phyloP scores from a whole-genome alignment of 2,888 invertebrate genomes.

The Rhopalosiphum nymphaeae region DNA sequence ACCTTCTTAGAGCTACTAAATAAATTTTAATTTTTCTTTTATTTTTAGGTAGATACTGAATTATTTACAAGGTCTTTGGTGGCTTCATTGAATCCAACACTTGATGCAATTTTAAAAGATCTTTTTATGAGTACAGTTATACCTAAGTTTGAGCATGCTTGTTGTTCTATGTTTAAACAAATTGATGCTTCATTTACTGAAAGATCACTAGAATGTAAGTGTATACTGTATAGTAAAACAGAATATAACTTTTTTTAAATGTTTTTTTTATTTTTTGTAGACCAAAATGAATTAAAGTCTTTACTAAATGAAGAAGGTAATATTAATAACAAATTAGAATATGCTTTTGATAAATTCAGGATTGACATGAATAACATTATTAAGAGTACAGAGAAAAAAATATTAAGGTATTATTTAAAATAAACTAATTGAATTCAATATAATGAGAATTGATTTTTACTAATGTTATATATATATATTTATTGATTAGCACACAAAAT shows the following conservation, averaged over 20 bases:
- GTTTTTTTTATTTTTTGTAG: neutral
- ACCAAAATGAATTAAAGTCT: constrained; percentile 55
- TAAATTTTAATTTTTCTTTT: neutral
- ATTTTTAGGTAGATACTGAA: constrained; percentile 79
- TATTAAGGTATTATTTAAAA: constrained; percentile 28
- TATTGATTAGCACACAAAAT: constrained; percentile 37
- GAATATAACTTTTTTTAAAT: neutral
- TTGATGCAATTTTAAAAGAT: constrained; percentile 84
- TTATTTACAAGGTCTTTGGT: constrained; percentile 79
- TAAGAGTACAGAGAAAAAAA: constrained; percentile 34
- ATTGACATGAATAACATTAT: constrained; percentile 37
- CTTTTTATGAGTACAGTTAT: constrained; percentile 82
- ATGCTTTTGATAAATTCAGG: constrained; percentile 50
- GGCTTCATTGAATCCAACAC: constrained; percentile 79
- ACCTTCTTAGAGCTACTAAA: neutral
- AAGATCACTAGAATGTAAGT: constrained; percentile 89
- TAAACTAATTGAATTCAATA: neutral
- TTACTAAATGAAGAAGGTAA: constrained; percentile 54
- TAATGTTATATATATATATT: neutral
- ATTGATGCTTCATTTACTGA: constrained; percentile 88
- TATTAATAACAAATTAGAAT: constrained; percentile 38
- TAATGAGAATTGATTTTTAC: neutral
- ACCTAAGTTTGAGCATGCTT: constrained; percentile 89
- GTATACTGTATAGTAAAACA: constrained; percentile 30
- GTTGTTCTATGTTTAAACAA: constrained; percentile 88